Evolutionary conservation across 2,888 invertebrate genomes (phyloP).

Genomic region (Nysson spinosus): DNA sequence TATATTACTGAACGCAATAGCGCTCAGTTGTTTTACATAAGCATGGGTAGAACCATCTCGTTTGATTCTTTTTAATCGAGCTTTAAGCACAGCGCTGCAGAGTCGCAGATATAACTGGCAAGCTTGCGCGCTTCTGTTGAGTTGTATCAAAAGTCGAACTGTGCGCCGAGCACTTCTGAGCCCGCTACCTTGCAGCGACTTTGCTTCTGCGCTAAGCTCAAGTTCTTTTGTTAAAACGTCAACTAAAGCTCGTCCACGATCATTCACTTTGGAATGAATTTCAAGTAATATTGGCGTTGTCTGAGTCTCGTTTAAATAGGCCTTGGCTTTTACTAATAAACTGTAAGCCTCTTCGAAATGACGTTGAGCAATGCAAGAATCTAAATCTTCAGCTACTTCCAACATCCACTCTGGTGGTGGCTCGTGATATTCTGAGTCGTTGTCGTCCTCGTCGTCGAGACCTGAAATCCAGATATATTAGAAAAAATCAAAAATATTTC

Average conservation of each 20-base stretch:
- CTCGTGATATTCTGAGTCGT: slow-evolving; percentile 64
- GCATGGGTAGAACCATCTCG: slow-evolving; percentile 88
- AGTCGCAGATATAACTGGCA: slow-evolving; percentile 90
- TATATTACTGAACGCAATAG: slow-evolving; percentile 90
- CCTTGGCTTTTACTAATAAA: slow-evolving; percentile 85
- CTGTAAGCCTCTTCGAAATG: slow-evolving; percentile 96
- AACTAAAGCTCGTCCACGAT: slow-evolving; percentile 86
- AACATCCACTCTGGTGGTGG: slow-evolving; percentile 90
- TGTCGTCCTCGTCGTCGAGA: slow-evolving; percentile 66
- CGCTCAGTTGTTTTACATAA: slow-evolving; percentile 89
- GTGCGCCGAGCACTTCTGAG: slow-evolving; percentile 90
- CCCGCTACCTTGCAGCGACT: slow-evolving; percentile 92
- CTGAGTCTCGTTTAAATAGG: slow-evolving; percentile 78
- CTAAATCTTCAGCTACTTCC: slow-evolving; percentile 95
- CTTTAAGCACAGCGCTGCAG: slow-evolving; percentile 89
- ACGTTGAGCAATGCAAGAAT: slow-evolving; percentile 95
- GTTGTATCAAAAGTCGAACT: slow-evolving; percentile 89
- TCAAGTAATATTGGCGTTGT: slow-evolving; percentile 77
- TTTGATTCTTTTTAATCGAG: slow-evolving; percentile 88
- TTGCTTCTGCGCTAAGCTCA: slow-evolving; percentile 89
- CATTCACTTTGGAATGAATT: slow-evolving; percentile 77
- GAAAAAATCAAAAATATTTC: too few species aligned
- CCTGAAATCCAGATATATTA: too few species aligned
- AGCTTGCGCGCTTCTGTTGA: slow-evolving; percentile 86
- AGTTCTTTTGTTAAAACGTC: slow-evolving; percentile 93